These are phyloP conservation scores for Drosophila longiperda DNA, from an alignment of 2,888 invertebrate species.

Conservation along the genomic window DNA sequence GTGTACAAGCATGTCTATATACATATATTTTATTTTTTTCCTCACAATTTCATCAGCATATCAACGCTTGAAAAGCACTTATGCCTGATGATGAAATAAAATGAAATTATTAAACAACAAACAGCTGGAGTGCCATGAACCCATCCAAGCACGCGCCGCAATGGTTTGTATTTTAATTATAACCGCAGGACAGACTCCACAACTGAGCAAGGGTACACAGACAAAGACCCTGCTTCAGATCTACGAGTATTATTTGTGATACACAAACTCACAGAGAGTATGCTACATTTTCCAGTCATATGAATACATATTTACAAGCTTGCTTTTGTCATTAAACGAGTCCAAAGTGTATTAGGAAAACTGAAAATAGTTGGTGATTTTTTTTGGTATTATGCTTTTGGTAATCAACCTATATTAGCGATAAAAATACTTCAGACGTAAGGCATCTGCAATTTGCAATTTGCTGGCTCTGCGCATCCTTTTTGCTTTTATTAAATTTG, in stretches of 20 bases:
- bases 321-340: not conserved
- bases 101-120: conserved; percentile 26
- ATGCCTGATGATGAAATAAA: conserved; percentile 15
- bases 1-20: not conserved
- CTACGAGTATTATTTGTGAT: not conserved
- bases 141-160: conserved; percentile 3
- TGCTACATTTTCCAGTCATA: not conserved
- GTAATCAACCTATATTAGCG: not conserved
- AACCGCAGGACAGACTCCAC: conserved; percentile 45
- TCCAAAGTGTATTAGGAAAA: not conserved
- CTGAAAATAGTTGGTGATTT: not conserved
- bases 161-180: conserved; percentile 65
- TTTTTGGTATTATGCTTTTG: not conserved
- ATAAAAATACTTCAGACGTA: not conserved
- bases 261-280: conserved; percentile 6
- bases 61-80: conserved; percentile 5
- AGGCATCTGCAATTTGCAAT: too few species aligned
- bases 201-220: conserved; percentile 18
- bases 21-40: conserved; percentile 35
- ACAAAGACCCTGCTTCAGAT: conserved; percentile 4
- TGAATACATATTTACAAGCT: not conserved
- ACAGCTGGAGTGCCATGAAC: conserved; percentile 4
- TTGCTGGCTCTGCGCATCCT: conserved; percentile 21
- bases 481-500: conserved; percentile 49
- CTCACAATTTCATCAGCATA: conserved; percentile 40